Conservation (phyloP, 2,888 invertebrate genomes). For the Notodonta ziczac region DNA sequence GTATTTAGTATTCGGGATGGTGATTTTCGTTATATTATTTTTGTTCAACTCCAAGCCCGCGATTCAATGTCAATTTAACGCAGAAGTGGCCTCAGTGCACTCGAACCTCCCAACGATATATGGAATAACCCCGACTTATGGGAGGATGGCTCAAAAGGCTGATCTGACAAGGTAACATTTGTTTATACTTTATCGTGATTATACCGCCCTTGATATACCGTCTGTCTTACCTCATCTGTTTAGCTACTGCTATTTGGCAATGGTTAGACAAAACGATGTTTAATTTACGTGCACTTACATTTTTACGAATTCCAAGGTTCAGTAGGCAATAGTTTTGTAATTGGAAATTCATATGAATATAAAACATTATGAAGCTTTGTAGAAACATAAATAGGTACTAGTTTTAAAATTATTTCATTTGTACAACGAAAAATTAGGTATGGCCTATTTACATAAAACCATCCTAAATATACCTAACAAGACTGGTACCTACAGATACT, state of each 20-base stretch:
- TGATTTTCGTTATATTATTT: conserved; percentile 75
- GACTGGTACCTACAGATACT: too few species aligned
- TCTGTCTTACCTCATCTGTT: conserved; percentile 41
- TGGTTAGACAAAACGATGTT: conserved; percentile 10
- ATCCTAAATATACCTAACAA: too few species aligned
- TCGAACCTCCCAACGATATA: conserved; percentile 89
- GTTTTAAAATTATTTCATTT: too few species aligned
- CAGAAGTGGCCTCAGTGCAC: conserved; percentile 58
- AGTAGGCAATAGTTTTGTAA: too few species aligned
- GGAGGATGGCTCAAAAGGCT: conserved; percentile 95
- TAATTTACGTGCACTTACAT: not conserved
- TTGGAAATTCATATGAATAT: too few species aligned
- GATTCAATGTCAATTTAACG: conserved; percentile 74
- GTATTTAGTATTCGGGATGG: conserved; percentile 76
- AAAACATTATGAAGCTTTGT: too few species aligned
- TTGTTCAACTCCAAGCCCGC: conserved; percentile 74
- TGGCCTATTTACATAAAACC: too few species aligned
- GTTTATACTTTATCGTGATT: conserved; percentile 58
- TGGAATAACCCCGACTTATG: conserved; percentile 96
- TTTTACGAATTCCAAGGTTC: too few species aligned
- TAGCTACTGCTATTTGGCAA: conserved; percentile 47
- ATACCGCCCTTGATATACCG: conserved; percentile 64
- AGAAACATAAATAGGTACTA: too few species aligned
- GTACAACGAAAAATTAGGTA: too few species aligned
- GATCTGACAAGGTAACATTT: conserved; percentile 91